These are phyloP conservation scores for Macquaria australasica DNA, from an alignment of 2,113 vertebrate genomes.

Conservation along the genomic window DNA sequence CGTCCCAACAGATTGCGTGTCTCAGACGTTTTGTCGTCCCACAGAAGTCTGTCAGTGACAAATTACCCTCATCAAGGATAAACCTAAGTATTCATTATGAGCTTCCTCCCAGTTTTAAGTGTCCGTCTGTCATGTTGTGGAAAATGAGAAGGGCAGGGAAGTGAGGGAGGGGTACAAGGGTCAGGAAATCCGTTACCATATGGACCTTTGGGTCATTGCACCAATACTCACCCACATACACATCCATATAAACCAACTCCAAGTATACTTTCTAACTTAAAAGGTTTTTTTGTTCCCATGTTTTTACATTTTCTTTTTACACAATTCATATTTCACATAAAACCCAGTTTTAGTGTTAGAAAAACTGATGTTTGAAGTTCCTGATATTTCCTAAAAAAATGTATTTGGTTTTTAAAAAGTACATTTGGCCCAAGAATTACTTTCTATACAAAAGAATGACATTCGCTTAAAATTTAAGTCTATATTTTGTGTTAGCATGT, in stretches of 20 bases:
- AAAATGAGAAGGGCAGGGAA: constrained; percentile 4
- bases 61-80: constrained; percentile 52
- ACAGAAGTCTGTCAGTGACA: constrained; percentile 43
- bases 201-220: neutral
- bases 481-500: neutral
- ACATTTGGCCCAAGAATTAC: neutral
- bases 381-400: neutral
- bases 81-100: constrained; percentile 53
- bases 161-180: neutral
- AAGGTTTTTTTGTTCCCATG: neutral
- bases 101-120: constrained; percentile 38
- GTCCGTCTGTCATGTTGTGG: constrained; percentile 29
- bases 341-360: neutral
- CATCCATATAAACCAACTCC: neutral
- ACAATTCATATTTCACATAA: neutral
- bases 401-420: too few species aligned
- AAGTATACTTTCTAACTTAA: neutral
- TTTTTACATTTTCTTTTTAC: neutral
- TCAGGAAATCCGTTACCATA: neutral
- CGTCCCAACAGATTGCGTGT: constrained; percentile 8
- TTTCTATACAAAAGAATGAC: neutral
- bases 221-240: neutral
- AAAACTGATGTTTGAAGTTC: neutral
- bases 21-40: constrained; percentile 33
- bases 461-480: neutral